Conservation (phyloP, 1,140 invertebrate species). For the Cydia pomonella region DNA sequence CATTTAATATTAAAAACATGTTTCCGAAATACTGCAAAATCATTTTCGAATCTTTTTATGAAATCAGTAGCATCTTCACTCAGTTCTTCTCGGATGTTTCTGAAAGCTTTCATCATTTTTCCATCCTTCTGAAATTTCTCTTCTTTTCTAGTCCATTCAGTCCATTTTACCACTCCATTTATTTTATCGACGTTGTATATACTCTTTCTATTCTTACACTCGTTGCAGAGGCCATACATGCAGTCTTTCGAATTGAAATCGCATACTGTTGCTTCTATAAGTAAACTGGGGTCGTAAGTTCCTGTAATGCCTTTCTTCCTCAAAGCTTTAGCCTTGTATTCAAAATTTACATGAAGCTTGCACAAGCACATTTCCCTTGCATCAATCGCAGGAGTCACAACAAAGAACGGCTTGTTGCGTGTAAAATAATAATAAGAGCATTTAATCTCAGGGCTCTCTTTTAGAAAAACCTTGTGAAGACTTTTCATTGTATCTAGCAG, state of each 20-base stretch:
- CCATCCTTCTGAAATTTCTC: conserved; percentile 28
- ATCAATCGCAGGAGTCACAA: conserved; percentile 16
- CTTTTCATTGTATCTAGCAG: conserved; percentile 32
- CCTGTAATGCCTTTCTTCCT: conserved; percentile 19
- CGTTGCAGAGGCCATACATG: conserved; percentile 1
- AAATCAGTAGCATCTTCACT: neutral
- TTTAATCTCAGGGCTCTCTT: no score
- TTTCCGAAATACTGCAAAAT: neutral
- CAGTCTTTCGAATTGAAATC: conserved; percentile 6
- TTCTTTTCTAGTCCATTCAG: conserved; percentile 33
- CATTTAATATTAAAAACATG: conserved; percentile 8
- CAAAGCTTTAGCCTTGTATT: conserved; percentile 23
- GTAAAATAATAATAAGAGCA: conserved; percentile 35
- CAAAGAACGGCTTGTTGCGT: conserved; percentile 29
- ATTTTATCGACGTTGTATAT: conserved; percentile 9
- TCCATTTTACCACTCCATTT: conserved; percentile 5
- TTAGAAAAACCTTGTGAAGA: conserved; percentile 22
- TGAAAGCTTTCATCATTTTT: conserved; percentile 12
- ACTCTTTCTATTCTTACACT: conserved; percentile 5
- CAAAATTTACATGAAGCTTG: conserved; percentile 31
- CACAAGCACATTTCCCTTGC: conserved; percentile 33
- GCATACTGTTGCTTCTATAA: conserved; percentile 30
- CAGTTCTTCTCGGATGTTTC: conserved; percentile 24
- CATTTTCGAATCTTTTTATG: conserved; percentile 17
- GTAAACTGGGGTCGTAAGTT: no score